Evolutionary conservation across 2,888 invertebrate species (phyloP).

Genomic region (Resseliella maxima): DNA sequence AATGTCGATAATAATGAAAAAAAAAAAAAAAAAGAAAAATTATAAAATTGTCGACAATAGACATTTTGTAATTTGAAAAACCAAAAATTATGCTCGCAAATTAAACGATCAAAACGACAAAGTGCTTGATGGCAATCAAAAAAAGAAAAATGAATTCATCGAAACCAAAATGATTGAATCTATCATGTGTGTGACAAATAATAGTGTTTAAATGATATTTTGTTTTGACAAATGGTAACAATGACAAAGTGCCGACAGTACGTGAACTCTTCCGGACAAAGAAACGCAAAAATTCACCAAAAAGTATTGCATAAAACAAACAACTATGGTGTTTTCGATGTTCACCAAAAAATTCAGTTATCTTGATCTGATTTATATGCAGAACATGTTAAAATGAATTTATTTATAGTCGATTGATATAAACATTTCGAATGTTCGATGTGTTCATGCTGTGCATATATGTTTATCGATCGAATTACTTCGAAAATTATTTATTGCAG

Average conservation of each 20-base stretch:
- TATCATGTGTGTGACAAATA: background rate
- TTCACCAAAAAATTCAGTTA: no score
- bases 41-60: conserved; percentile 1
- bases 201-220: background rate
- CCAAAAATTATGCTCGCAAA: background rate
- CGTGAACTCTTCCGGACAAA: background rate
- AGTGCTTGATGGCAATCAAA: background rate
- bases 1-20: no score
- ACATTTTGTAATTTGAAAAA: background rate
- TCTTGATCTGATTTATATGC: background rate
- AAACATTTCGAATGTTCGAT: background rate
- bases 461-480: background rate
- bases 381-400: background rate
- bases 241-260: background rate
- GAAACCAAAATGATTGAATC: background rate
- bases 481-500: background rate
- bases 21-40: no score
- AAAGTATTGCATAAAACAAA: background rate
- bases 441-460: conserved; percentile 1
- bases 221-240: background rate
- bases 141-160: background rate
- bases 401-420: background rate
- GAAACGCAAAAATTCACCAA: background rate
- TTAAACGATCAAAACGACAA: background rate
- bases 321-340: no score